phyloP scores from a whole-genome alignment of 2,797 vertebrate species.

The Lateolabrax maculatus region DNA sequence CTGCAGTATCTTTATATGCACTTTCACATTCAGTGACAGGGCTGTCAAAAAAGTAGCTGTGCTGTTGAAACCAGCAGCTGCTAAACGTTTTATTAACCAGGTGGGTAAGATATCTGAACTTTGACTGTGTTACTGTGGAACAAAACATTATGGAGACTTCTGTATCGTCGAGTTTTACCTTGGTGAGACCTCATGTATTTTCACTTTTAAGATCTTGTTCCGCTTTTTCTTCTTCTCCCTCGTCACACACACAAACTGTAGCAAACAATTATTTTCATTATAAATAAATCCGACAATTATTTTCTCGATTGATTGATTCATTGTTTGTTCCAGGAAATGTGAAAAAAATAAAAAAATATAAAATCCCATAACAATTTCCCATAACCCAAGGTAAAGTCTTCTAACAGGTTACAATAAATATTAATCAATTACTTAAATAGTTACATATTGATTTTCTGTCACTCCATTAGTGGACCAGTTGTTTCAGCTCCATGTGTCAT shows the following conservation, averaged over 20 bases:
- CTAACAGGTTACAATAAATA: background rate
- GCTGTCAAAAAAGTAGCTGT: constrained; percentile 7
- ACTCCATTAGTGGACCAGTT: background rate
- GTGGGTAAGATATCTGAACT: background rate
- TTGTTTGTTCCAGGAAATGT: too few relatives aligned
- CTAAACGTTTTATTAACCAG: background rate
- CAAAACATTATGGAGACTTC: background rate
- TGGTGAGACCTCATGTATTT: background rate
- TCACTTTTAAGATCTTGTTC: constrained; percentile 12
- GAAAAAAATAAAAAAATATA: too few relatives aligned
- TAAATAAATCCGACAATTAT: too few relatives aligned
- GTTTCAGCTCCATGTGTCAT: background rate
- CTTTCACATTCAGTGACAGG: background rate
- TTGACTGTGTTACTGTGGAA: background rate
- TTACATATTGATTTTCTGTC: background rate
- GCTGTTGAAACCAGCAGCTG: background rate
- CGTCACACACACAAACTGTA: too few relatives aligned
- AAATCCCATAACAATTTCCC: too few relatives aligned
- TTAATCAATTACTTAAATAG: background rate
- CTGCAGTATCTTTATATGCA: background rate
- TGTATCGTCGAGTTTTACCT: background rate
- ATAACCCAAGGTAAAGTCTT: background rate
- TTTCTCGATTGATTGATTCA: too few relatives aligned
- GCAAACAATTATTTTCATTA: too few relatives aligned
- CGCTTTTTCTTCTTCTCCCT: background rate